These are phyloP conservation scores for Pachyrhynchus sulphureomaculatus DNA, from an alignment of 1,140 invertebrate species.

Conservation along the genomic window DNA sequence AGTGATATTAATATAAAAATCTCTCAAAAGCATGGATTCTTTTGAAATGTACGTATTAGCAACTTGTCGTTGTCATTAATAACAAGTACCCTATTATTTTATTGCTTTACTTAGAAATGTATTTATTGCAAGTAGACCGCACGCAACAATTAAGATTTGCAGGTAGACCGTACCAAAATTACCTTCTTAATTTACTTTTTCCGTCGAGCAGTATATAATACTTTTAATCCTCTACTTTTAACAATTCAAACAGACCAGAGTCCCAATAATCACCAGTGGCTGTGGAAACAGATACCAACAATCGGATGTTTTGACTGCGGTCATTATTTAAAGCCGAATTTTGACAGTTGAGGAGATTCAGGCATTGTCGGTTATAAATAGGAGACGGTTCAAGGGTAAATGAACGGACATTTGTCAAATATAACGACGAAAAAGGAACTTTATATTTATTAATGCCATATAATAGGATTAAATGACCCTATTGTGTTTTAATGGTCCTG, in stretches of 20 bases:
- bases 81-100: too few relatives aligned
- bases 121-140: too few relatives aligned
- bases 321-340: conserved; percentile 46
- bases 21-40: too few relatives aligned
- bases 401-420: conserved; percentile 30
- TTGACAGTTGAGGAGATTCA: conserved; percentile 46
- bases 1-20: too few relatives aligned
- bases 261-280: conserved; percentile 27
- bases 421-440: conserved; percentile 11
- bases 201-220: not conserved
- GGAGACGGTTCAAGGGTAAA: conserved; percentile 25
- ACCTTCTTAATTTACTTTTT: too few relatives aligned
- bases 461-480: conserved; percentile 26
- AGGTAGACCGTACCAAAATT: too few relatives aligned
- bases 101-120: too few relatives aligned
- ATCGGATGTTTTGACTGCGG: conserved; percentile 47
- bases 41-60: too few relatives aligned
- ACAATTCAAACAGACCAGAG: conserved; percentile 8
- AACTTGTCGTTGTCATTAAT: too few relatives aligned
- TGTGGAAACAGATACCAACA: conserved; percentile 38
- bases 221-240: not conserved
- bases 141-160: too few relatives aligned
- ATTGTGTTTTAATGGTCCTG: conserved; percentile 24
- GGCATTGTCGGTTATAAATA: conserved; percentile 42
- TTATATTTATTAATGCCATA: conserved; percentile 22